Evolutionary conservation across 2,888 invertebrate genomes (phyloP), one percentile per base, ranked within the genome.

Genomic region (Anodontia alba): DNA sequence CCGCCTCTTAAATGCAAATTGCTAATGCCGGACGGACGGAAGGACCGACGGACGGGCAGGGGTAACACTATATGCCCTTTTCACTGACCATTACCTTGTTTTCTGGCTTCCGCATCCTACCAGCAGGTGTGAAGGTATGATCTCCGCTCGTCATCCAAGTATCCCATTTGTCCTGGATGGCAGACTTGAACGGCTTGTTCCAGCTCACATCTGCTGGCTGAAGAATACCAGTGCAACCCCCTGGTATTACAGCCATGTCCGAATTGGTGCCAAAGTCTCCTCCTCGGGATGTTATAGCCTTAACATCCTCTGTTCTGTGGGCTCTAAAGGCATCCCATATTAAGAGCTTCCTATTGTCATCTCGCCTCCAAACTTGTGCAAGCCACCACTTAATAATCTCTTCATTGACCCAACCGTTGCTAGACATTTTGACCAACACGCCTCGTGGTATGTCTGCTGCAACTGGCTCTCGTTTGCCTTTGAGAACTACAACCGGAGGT

Each of bases 401-500:
- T 73, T 78, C 78, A 42, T 73, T 73, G 0, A 73, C 78, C 78
- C 73, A 73, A 20, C 73, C 78, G 43, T 73, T 78, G 17, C 49
- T 68, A 7, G 68, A 73, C 68, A 73, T 68, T 23, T 31, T 54
- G 17, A 78, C 73, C 5, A 78, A 29, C 15, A 78, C 38, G 17
- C 73, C 73, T 3, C 23, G 17, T 10, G 73, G 78, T 7, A 73
- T 46, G 31, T 73, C 73, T n/a, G 68, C 20, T 23, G 26, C 54
- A 23, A 68, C 29, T n/a, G 68, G 68, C 1, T 31, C 38, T 23
- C 67, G 26, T 38, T 73, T 73, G 31, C 78, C 73, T 38, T 73
- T 70, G 0, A 79, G 26, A 57, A 74, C 43, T 3, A 74, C 66
- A 12, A 78, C 54, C 20, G 73, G 78, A 23, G 73, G 70, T 29